Percentiles rank a stretch among this genome's conserved stretches.
These are phyloP conservation scores for Autographa pulchrina DNA, from an alignment of 2,888 invertebrate genomes.

Conservation along the genomic window DNA sequence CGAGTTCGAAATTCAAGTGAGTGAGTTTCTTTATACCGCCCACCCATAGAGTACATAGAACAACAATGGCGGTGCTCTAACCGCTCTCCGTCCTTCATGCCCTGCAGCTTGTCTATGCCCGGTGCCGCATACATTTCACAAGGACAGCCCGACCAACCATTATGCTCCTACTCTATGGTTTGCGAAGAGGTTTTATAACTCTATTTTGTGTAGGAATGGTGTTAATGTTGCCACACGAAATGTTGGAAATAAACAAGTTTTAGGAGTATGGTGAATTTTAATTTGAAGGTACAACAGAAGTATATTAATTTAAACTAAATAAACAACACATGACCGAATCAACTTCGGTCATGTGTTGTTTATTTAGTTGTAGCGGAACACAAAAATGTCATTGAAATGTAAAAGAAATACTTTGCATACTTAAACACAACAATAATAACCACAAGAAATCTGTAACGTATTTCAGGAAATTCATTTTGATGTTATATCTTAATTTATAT, in stretches of 20 bases:
- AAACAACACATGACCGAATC: too few relatives aligned
- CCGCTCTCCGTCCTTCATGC: conserved; percentile 33
- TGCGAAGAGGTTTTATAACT: conserved; percentile 9
- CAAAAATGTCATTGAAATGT: too few relatives aligned
- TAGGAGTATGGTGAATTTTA: neutral
- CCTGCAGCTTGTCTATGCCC: conserved; percentile 45
- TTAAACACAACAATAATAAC: too few relatives aligned
- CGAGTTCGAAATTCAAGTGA: conserved; percentile 25
- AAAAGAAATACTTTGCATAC: too few relatives aligned
- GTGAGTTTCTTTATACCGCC: neutral
- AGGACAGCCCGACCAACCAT: conserved; percentile 21
- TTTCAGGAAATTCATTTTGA: too few relatives aligned
- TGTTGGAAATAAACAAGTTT: neutral
- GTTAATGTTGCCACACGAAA: neutral
- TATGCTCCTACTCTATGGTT: conserved; percentile 14
- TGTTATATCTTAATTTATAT: too few relatives aligned
- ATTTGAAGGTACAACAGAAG: too few relatives aligned
- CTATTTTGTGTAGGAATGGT: conserved; percentile 10
- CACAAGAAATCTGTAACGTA: too few relatives aligned
- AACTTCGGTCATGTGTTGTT: too few relatives aligned
- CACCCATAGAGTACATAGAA: conserved; percentile 24
- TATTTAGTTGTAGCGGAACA: too few relatives aligned
- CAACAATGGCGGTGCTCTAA: conserved; percentile 35
- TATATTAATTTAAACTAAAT: too few relatives aligned
- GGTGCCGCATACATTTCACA: conserved; percentile 20